These are phyloP conservation scores for Hermaeophaga mercurialis DNA, from an alignment of 2,888 invertebrate genomes.

Conservation along the genomic window DNA sequence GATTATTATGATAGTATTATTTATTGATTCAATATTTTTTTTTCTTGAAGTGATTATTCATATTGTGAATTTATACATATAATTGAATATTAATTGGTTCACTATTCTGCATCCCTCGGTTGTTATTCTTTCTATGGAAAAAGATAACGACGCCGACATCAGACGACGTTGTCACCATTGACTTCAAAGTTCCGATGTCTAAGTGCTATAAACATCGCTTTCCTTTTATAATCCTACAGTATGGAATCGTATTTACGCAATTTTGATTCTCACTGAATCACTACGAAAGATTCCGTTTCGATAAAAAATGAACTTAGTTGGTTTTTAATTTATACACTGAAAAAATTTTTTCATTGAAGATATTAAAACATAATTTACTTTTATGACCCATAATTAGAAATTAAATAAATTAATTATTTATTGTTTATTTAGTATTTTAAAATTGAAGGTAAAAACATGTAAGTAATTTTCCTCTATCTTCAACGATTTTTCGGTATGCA, in stretches of 20 bases:
- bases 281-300: conserved; percentile 11
- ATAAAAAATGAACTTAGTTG: background rate
- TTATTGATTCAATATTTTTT: background rate
- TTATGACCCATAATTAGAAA: too few species aligned
- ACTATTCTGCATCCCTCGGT: background rate
- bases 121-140: conserved; percentile 28
- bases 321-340: background rate
- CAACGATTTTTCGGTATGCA: too few species aligned
- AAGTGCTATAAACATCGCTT: conserved; percentile 44
- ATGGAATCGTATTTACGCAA: conserved; percentile 4
- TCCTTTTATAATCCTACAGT: conserved; percentile 2
- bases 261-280: conserved; percentile 3
- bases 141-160: conserved; percentile 49
- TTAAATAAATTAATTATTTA: too few species aligned
- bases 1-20: too few species aligned
- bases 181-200: conserved; percentile 47
- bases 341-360: background rate
- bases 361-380: too few species aligned
- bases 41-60: background rate
- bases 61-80: too few species aligned
- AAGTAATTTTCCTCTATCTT: too few species aligned
- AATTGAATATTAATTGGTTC: conserved; percentile 22
- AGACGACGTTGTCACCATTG: conserved; percentile 37
- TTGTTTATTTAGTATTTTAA: too few species aligned
- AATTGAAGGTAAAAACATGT: too few species aligned